These are phyloP conservation scores for Nephrotoma appendiculata DNA, from an alignment of 2,888 invertebrate genomes.

Conservation along the genomic window DNA sequence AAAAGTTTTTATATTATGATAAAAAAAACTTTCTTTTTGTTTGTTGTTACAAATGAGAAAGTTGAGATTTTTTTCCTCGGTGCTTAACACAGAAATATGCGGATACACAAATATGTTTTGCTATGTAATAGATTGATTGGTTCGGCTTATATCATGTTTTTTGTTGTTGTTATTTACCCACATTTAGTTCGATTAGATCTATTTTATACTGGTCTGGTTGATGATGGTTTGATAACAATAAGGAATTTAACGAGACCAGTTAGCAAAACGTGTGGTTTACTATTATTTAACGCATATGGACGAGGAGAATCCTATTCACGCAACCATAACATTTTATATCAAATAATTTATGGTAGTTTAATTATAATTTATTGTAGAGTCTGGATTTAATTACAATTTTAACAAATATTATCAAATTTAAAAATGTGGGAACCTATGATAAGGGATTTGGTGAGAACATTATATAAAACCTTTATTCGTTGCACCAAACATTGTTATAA, in stretches of 20 bases:
- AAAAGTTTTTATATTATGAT: background rate
- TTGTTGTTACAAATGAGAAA: background rate
- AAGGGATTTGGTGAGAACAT: too few relatives aligned
- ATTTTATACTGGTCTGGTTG: background rate
- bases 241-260: background rate
- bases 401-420: too few relatives aligned
- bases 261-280: background rate
- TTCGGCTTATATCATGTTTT: background rate
- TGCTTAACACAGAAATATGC: background rate
- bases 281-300: background rate
- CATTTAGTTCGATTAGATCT: background rate
- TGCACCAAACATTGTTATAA: too few relatives aligned
- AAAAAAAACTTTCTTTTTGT: background rate
- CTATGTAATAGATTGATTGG: background rate
- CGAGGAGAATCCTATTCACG: too few relatives aligned
- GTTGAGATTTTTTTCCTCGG: background rate
- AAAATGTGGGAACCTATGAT: too few relatives aligned
- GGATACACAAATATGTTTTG: background rate
- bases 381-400: background rate
- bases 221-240: background rate
- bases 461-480: too few relatives aligned
- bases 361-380: background rate
- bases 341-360: background rate
- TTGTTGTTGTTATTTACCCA: background rate
- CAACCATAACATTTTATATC: background rate